phyloP scores from a whole-genome alignment of 2,888 invertebrate species.

The Trichogramma dendrolimi region DNA sequence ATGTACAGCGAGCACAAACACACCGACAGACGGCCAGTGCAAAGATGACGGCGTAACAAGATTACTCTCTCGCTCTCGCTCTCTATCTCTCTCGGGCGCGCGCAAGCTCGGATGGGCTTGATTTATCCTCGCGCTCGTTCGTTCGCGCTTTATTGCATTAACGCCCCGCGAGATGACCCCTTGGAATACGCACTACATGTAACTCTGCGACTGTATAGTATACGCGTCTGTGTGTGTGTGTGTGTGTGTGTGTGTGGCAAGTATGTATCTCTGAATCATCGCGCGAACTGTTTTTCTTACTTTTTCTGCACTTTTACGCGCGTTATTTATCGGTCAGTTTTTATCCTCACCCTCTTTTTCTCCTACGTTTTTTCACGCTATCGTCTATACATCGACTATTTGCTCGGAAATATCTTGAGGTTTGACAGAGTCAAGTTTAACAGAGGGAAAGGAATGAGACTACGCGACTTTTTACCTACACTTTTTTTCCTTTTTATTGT shows the following conservation, averaged over 20 bases:
- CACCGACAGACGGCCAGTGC: slow-evolving; percentile 2
- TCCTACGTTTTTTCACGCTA: too few relatives aligned
- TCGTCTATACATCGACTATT: too few relatives aligned
- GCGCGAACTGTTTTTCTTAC: neutral
- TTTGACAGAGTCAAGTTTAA: too few relatives aligned
- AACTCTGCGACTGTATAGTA: neutral
- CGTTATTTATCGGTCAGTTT: slow-evolving; percentile 1
- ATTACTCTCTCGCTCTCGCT: slow-evolving; percentile 36
- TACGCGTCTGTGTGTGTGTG: slow-evolving; percentile 2
- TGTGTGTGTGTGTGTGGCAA: too few relatives aligned
- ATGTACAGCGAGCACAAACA: too few relatives aligned
- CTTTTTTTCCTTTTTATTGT: too few relatives aligned
- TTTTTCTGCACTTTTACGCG: neutral
- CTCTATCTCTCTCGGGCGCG: slow-evolving; percentile 32
- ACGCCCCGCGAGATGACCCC: slow-evolving; percentile 35
- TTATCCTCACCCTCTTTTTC: too few relatives aligned
- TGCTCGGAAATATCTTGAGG: too few relatives aligned
- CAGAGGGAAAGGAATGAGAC: too few relatives aligned
- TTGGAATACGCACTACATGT: too few relatives aligned
- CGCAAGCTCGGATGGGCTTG: slow-evolving; percentile 41
- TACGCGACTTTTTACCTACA: too few relatives aligned
- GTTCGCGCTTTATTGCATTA: slow-evolving; percentile 49
- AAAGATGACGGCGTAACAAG: slow-evolving; percentile 41
- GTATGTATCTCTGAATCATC: slow-evolving; percentile 23
- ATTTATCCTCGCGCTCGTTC: slow-evolving; percentile 46